phyloP scores from a whole-genome alignment of 2,888 invertebrate genomes.

The Helobdella robusta region DNA sequence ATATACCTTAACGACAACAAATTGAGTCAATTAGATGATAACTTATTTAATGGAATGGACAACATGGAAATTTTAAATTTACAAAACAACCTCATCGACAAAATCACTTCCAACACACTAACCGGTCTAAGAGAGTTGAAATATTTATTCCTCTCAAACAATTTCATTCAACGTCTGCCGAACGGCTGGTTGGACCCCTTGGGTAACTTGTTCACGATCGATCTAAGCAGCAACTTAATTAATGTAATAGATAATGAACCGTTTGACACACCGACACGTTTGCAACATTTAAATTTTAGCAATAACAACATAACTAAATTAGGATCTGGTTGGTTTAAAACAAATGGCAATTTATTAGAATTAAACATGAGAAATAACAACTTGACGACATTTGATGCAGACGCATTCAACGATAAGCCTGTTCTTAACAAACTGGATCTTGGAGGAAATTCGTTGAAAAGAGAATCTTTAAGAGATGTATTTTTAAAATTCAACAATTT shows the following conservation, averaged over 20 bases:
- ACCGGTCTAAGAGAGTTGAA: slow-evolving; percentile 11
- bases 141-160: slow-evolving; percentile 9
- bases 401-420: neutral
- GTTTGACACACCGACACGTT: neutral
- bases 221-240: slow-evolving; percentile 17
- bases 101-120: neutral
- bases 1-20: slow-evolving; percentile 15
- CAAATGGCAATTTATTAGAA: neutral
- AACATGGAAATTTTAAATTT: neutral
- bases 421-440: neutral
- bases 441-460: slow-evolving; percentile 12
- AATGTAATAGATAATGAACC: slow-evolving; percentile 1
- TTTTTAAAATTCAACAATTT: slow-evolving; percentile 11
- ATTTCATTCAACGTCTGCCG: slow-evolving; percentile 5
- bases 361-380: slow-evolving; percentile 12
- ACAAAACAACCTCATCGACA: slow-evolving; percentile 1
- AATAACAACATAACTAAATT: slow-evolving; percentile 6
- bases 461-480: neutral
- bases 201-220: slow-evolving; percentile 1
- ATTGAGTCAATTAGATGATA: neutral
- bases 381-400: neutral
- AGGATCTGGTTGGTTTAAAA: slow-evolving; percentile 9
- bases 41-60: slow-evolving; percentile 1
- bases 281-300: slow-evolving; percentile 8
- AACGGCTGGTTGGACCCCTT: slow-evolving; percentile 17